Base-by-base conservation (phyloP, 1,140 invertebrate genomes). In the Chlorops oryzae region DNA sequence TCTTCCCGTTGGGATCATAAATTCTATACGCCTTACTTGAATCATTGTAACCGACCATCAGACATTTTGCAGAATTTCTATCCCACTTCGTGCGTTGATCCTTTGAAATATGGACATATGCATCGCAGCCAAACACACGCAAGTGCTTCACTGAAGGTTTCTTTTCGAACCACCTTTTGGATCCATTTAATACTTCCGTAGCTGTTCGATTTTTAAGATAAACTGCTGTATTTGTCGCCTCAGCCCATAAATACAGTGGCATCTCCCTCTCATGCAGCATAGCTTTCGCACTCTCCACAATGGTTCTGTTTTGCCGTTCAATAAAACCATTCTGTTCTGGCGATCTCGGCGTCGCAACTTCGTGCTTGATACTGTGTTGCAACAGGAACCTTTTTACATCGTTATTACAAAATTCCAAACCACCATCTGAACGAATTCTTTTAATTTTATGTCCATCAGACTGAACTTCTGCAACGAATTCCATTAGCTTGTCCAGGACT, bases 281-380 rank as follows among this genome's bases (percentile, higher is more conserved):
- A 21, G 47, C 27, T 47, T 56, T 55, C 4, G 53, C 50, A 23
- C 51, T 50, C 22, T 65, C 61, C 15, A 60, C 25, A 35, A 62
- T 51, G 23, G 63, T 66, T 44, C 62, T 43, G 25, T 56, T 55
- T 50, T 72, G 65, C 38, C 63, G 47, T 52, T 78, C 77, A 13
- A 65, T 64, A 20, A 57, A 56, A 4, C 74, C 74, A 59, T 79
- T 80, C 53, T 76, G 67, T 57, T 80, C 53, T 1, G 75, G n/a
- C n/a, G n/a, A n/a, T n/a, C n/a, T n/a, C n/a, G n/a, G n/a, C n/a
- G n/a, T n/a, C n/a, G n/a, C n/a, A 71, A 57, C 15, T 44, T 52
- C 6, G 47, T 43, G 25, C 18, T 42, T 24, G 52, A 53, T 22
- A 52, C 55, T 47, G n/a, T 54, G 24, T 17, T n/a, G 40, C 45